Percentiles rank a stretch among this genome's conserved stretches.
Evolutionary conservation across 2,113 vertebrate species (phyloP).

Genomic region (Orycteropus afer): DNA sequence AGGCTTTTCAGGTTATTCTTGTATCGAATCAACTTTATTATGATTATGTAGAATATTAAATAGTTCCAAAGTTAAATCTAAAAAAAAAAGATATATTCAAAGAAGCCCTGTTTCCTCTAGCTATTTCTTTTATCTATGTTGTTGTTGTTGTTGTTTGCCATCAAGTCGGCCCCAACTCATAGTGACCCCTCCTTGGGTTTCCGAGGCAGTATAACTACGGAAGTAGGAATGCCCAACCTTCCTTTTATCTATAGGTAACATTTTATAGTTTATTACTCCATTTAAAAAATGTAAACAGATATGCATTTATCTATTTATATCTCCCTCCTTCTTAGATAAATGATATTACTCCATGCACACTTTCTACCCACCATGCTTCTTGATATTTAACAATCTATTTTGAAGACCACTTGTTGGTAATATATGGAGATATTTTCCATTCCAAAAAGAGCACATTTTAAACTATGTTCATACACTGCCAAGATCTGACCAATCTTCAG

Average conservation of each 20-base stretch:
- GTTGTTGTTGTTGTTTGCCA: too few species aligned
- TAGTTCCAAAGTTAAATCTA: neutral
- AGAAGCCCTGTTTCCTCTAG: neutral
- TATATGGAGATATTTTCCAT: neutral
- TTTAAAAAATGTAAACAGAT: neutral
- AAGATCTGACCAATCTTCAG: neutral
- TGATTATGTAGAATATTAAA: constrained; percentile 2
- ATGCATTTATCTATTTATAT: neutral
- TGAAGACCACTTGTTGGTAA: neutral
- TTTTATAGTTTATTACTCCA: neutral
- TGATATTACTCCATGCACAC: neutral
- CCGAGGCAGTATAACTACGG: too few species aligned
- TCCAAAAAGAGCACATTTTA: neutral
- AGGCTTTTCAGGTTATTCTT: constrained; percentile 43
- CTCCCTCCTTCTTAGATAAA: neutral
- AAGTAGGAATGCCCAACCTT: too few species aligned
- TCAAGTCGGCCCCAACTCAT: too few species aligned
- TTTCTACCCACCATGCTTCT: neutral
- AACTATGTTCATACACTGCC: neutral
- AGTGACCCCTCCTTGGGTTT: too few species aligned
- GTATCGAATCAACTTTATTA: neutral
- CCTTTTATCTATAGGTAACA: neutral
- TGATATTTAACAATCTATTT: neutral
- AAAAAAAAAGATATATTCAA: neutral
- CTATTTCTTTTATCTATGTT: neutral